Base-by-base conservation (phyloP, 92 coral and sea anemone genomes). In the Hydrozoanthus gracilis region DNA sequence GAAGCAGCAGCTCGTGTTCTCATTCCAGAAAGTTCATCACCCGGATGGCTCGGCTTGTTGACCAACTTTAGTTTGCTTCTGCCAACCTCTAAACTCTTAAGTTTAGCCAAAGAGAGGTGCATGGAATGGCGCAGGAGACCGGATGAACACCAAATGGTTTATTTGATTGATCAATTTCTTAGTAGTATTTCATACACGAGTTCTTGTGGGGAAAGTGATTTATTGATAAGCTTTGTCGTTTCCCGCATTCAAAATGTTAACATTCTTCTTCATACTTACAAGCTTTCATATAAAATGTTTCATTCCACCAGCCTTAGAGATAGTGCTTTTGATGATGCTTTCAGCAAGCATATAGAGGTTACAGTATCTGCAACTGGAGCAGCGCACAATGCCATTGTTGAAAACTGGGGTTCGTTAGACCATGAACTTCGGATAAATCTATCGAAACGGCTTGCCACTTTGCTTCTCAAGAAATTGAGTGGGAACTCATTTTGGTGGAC, bases 1-100 rank as follows among this genome's bases (percentile, higher is more conserved):
- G 85, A 65, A 65, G 85, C 45, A 80, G 85, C 85, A n/a, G 72
- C 85, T 15, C 74, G 74, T 64, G 74, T 80, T 65, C 60, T 80
- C 0, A 10, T 80, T 46, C 61, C 61, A 64, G 60, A 12, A 65
- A 80, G 85, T 65, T 65, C 85, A 3, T 62, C 85, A 6, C 85
- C 64, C 35, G 62, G 85, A 7, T 65, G 52, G 39, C 85, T 80
- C 20, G 12, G 73, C 10, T 39, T 80, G 49, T 18, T 80, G 8
- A 60, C 58, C 13, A 80, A 10, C 44, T 80, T 80, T 48, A 64
- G 35, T 44, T 80, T 35, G 45, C 73, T 80, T 60, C 18, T 80
- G n/a, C 45, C 69, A 80, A 9, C 46, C 18, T 9, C 85, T 13
- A 45, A 61, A 9, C 73, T 80, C 12, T 65, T 64, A 54, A 5